Evolutionary conservation across 2,797 vertebrate genomes (phyloP).

Genomic region (Smutsia gigantea): DNA sequence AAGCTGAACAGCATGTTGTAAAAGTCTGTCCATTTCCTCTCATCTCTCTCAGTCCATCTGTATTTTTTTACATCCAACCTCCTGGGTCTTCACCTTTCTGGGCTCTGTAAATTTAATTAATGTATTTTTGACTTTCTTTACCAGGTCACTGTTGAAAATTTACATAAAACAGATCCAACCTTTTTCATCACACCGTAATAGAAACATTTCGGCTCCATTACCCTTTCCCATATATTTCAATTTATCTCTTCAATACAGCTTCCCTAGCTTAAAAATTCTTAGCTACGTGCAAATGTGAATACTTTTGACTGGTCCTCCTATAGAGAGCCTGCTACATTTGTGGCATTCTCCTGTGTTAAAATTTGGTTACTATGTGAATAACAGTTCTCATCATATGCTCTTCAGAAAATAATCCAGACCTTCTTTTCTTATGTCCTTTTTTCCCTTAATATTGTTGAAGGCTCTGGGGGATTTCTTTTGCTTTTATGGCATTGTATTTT

Average conservation of each 20-base stretch:
- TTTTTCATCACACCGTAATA: constrained; percentile 21
- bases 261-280: not conserved
- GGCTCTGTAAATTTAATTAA: constrained; percentile 78
- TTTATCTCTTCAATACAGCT: constrained; percentile 59
- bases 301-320: not conserved
- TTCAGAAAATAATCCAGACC: not conserved
- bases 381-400: not conserved
- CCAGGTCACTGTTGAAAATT: constrained; percentile 72
- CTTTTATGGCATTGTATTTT: not conserved
- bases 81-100: constrained; percentile 63
- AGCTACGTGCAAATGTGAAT: not conserved
- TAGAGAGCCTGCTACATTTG: not conserved
- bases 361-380: not conserved
- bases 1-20: constrained; percentile 57
- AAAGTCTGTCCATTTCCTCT: constrained; percentile 61
- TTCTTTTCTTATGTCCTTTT: not conserved
- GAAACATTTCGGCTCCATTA: constrained; percentile 59
- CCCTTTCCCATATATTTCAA: constrained; percentile 51
- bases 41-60: constrained; percentile 63
- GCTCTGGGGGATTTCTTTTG: not conserved
- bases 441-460: not conserved
- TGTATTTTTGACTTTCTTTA: constrained; percentile 69
- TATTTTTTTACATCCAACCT: constrained; percentile 68
- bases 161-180: constrained; percentile 73
- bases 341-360: not conserved